phyloP scores from a whole-genome alignment of 2,113 vertebrate genomes.

The Toxotes jaculatrix region DNA sequence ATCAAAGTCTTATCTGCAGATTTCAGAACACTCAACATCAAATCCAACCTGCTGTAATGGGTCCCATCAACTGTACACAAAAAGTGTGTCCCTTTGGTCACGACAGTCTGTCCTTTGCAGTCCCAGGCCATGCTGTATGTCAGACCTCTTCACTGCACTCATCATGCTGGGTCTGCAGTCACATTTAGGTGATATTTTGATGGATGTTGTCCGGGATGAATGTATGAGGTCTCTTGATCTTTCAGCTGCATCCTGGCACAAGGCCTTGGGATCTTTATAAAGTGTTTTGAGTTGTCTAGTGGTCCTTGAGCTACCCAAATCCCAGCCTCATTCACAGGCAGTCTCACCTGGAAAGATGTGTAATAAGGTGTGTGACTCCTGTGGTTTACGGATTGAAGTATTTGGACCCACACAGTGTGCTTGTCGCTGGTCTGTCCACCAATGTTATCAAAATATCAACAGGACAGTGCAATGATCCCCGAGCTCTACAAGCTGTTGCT shows the following conservation, averaged over 20 bases:
- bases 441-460: conserved; percentile 14
- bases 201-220: conserved; percentile 8
- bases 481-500: background rate
- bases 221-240: conserved; percentile 24
- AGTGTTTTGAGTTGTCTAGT: background rate
- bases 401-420: conserved; percentile 5
- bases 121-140: background rate
- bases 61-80: conserved; percentile 34
- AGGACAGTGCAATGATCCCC: conserved; percentile 2
- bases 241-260: conserved; percentile 11
- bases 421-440: conserved; percentile 27
- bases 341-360: background rate
- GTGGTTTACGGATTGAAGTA: background rate
- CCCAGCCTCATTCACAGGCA: background rate
- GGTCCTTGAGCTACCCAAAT: conserved; percentile 32
- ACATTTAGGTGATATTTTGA: background rate
- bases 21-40: conserved; percentile 19
- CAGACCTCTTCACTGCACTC: conserved; percentile 33
- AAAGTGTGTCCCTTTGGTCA: conserved; percentile 10
- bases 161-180: conserved; percentile 9
- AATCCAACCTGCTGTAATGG: conserved; percentile 33
- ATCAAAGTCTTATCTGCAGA: conserved; percentile 18
- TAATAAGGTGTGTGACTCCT: background rate
- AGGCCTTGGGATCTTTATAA: conserved; percentile 6
- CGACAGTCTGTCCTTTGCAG: conserved; percentile 21